Percentiles rank a stretch among this genome's conserved stretches.
phyloP scores from a whole-genome alignment of 2,113 vertebrate species.

The Labeo catla region DNA sequence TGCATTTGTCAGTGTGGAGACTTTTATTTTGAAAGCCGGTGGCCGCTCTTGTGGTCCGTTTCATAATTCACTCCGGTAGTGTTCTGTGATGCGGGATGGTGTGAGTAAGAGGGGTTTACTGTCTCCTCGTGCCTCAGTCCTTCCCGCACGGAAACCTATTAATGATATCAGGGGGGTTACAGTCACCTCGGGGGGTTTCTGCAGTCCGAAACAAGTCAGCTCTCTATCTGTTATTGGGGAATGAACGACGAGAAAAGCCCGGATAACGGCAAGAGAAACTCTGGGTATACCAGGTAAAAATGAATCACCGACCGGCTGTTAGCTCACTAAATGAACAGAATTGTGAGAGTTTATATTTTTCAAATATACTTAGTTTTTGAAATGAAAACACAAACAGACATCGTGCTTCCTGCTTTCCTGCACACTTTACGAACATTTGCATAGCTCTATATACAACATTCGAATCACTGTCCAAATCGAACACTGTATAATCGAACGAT shows the following conservation, averaged over 20 bases:
- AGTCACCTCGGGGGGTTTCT: slow-evolving; percentile 66
- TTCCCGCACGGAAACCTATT: slow-evolving; percentile 55
- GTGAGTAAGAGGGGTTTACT: slow-evolving; percentile 35
- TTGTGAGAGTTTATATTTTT: background rate
- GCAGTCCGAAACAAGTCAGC: slow-evolving; percentile 69
- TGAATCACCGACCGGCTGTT: background rate
- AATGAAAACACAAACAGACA: background rate
- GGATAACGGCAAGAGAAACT: slow-evolving; percentile 81
- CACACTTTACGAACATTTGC: background rate
- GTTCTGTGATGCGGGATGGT: slow-evolving; percentile 36
- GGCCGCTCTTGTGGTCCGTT: background rate
- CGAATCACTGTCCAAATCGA: too few species aligned
- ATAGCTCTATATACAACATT: background rate
- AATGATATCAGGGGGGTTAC: slow-evolving; percentile 70
- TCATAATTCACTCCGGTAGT: background rate
- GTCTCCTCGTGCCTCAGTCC: slow-evolving; percentile 59
- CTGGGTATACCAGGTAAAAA: slow-evolving; percentile 80
- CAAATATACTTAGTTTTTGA: background rate
- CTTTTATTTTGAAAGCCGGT: slow-evolving; percentile 43
- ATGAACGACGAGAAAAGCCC: slow-evolving; percentile 83
- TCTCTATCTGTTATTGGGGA: slow-evolving; percentile 76
- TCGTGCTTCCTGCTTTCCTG: background rate
- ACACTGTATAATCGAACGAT: background rate
- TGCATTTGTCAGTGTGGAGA: background rate
- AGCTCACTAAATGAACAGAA: background rate